phyloP scores from a whole-genome alignment of 2,888 invertebrate species.

The Oscheius sp. region DNA sequence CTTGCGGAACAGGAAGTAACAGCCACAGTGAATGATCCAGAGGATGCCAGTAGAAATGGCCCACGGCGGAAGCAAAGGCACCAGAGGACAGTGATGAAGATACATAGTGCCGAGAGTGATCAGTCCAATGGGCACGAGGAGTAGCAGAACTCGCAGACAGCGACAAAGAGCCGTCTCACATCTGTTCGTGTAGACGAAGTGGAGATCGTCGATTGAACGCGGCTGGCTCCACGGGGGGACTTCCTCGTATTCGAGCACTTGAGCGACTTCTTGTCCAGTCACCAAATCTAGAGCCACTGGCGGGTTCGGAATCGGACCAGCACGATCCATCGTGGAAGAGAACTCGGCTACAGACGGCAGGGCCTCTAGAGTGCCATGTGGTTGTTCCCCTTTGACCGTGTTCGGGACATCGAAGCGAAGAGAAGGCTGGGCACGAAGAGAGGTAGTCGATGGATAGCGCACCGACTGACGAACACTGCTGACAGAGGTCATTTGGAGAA shows the following conservation, averaged over 20 bases:
- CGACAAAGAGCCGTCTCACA: constrained; percentile 11
- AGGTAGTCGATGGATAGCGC: too few species aligned
- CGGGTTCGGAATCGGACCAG: too few species aligned
- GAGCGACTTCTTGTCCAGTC: too few species aligned
- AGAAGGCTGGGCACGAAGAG: too few species aligned
- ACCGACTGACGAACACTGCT: too few species aligned
- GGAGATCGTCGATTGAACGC: constrained; percentile 17
- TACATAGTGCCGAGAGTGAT: neutral
- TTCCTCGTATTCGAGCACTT: constrained; percentile 11
- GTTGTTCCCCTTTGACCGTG: too few species aligned
- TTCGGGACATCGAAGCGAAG: too few species aligned
- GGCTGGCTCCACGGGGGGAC: constrained; percentile 11
- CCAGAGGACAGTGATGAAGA: neutral
- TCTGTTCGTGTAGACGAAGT: constrained; percentile 16
- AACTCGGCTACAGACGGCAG: too few species aligned
- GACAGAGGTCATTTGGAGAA: too few species aligned
- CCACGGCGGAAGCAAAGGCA: constrained; percentile 15
- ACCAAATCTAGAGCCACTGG: too few species aligned
- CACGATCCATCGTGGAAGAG: too few species aligned
- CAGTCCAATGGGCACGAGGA: constrained; percentile 6
- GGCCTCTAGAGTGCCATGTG: too few species aligned
- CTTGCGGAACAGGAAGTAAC: constrained; percentile 13
- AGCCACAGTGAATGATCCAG: constrained; percentile 22
- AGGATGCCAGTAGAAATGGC: neutral
- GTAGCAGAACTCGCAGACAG: neutral